Percentiles rank a stretch among this genome's conserved stretches.
Evolutionary conservation across 2,888 invertebrate genomes (phyloP).

Genomic region (Andrena praecox): DNA sequence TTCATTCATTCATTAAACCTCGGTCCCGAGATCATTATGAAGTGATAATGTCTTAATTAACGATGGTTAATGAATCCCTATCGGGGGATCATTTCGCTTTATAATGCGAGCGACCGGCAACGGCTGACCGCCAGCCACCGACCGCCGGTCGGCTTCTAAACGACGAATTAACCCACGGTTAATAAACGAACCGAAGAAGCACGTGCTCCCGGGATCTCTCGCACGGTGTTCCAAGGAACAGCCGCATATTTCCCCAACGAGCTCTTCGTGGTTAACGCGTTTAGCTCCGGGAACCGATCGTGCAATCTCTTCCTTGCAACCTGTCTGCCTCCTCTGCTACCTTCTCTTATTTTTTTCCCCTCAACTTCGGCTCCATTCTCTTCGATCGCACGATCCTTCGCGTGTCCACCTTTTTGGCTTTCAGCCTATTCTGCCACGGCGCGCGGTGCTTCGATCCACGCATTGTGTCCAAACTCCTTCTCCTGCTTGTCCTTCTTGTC

Average conservation of each 20-base stretch:
- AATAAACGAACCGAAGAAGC: conserved; percentile 79
- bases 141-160: conserved; percentile 73
- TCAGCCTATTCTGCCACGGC: not conserved
- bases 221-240: conserved; percentile 65
- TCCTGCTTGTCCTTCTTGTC: not conserved
- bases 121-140: too few species aligned
- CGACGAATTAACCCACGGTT: conserved; percentile 82
- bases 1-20: conserved; percentile 84
- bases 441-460: not conserved
- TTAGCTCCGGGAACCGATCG: conserved; percentile 61
- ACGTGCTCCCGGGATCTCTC: conserved; percentile 58
- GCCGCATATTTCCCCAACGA: conserved; percentile 61
- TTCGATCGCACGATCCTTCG: not conserved
- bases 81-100: conserved; percentile 79
- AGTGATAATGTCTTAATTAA: conserved; percentile 85
- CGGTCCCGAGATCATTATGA: conserved; percentile 83
- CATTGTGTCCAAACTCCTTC: not conserved
- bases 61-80: conserved; percentile 84
- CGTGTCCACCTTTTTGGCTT: conserved; percentile 10
- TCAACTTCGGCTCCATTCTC: not conserved
- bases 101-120: conserved; percentile 74
- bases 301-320: conserved; percentile 50
- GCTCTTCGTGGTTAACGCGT: conserved; percentile 60
- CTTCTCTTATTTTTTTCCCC: conserved; percentile 32
- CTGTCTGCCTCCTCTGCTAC: conserved; percentile 44